phyloP scores from a whole-genome alignment of 2,888 invertebrate genomes.

The Nemapogon koenigi region DNA sequence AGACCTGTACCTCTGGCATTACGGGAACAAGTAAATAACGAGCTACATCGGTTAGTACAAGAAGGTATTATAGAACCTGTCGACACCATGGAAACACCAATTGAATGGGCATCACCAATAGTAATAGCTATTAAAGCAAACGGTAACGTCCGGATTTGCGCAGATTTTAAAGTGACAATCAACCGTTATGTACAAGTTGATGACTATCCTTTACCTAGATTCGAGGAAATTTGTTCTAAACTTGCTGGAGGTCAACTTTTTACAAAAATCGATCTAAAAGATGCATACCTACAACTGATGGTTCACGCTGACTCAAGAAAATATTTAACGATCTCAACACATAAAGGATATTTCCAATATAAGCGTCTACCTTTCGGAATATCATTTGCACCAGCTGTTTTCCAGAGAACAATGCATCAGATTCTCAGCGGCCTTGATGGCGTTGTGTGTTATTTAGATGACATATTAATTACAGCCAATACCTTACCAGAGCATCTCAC shows the following conservation, averaged over 20 bases:
- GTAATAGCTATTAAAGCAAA: not conserved
- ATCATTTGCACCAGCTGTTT: not conserved
- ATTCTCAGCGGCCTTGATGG: not conserved
- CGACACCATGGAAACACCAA: not conserved
- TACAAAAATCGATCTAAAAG: not conserved
- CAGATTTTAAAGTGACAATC: not conserved
- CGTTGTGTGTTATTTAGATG: not conserved
- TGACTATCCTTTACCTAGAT: not conserved
- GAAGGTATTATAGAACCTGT: not conserved
- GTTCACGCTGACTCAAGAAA: not conserved
- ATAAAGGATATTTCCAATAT: not conserved
- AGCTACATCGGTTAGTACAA: not conserved
- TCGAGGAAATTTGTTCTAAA: not conserved
- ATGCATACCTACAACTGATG: not conserved
- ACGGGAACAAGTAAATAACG: not conserved
- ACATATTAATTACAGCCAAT: constrained; percentile 10
- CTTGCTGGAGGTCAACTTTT: not conserved
- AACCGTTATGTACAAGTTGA: not conserved
- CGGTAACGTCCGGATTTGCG: not conserved
- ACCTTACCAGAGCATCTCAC: not conserved
- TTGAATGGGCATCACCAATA: not conserved
- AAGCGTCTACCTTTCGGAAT: not conserved
- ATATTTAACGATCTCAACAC: not conserved
- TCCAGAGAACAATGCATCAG: not conserved
- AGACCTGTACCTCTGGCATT: not conserved